phyloP scores from a whole-genome alignment of 2,888 invertebrate species.

The Drosophila subsilvestris region DNA sequence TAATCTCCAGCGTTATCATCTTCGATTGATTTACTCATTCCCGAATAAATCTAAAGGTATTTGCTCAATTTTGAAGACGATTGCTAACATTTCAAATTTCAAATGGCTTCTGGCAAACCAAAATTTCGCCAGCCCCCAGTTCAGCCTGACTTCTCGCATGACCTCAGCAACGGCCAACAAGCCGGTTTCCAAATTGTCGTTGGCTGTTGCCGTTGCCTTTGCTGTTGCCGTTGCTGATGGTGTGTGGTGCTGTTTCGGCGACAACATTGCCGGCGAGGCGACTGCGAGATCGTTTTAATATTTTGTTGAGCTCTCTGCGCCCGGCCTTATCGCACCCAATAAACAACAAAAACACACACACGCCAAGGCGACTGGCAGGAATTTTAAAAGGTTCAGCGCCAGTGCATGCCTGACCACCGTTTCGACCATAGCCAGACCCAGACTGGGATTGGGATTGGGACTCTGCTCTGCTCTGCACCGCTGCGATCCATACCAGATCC shows the following conservation, averaged over 20 bases:
- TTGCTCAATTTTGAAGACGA: neutral
- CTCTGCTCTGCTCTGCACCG: too few species aligned
- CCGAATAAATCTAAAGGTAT: constrained; percentile 10
- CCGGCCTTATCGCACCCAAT: constrained; percentile 72
- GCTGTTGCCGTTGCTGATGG: neutral
- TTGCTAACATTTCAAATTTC: constrained; percentile 1
- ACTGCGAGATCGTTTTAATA: constrained; percentile 64
- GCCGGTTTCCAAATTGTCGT: constrained; percentile 61
- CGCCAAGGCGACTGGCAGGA: constrained; percentile 72
- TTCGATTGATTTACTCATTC: constrained; percentile 1
- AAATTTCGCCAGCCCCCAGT: constrained; percentile 23
- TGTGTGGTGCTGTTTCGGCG: constrained; percentile 7
- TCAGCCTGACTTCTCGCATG: constrained; percentile 24
- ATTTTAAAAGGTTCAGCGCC: constrained; percentile 82
- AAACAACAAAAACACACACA: constrained; percentile 73
- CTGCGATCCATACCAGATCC: constrained; percentile 8
- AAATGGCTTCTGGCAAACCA: constrained; percentile 1
- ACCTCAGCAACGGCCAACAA: constrained; percentile 53
- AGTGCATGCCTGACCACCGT: constrained; percentile 33
- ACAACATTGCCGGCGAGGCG: constrained; percentile 7
- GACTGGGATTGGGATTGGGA: constrained; percentile 10
- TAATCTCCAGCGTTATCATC: neutral
- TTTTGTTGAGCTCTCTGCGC: constrained; percentile 54
- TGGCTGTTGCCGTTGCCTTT: constrained; percentile 12
- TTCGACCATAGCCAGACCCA: constrained; percentile 29